Base-by-base conservation (phyloP, 2,888 invertebrate species). In the Neoitamus cyanurus region DNA sequence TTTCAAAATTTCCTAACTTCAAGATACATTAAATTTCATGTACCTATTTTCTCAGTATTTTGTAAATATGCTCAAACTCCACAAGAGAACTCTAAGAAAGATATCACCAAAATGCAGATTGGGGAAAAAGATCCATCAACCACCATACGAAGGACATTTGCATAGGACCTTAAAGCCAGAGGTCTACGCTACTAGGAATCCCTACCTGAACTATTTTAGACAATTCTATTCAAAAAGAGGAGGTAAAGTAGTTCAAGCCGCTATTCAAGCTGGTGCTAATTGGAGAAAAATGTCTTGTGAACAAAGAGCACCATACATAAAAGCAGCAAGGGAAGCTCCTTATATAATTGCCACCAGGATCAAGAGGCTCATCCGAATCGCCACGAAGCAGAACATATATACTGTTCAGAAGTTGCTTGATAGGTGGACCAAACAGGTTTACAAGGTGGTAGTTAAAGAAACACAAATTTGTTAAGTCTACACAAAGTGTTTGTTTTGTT, bases 141-240 rank as follows among this genome's bases (percentile, higher is more conserved):
- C 34, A 34, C 34, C 7, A 7, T 9, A 58, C 9, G 58, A 25
- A 15, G 7, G 2, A 0, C 7, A 77, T 13, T 13, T 77, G 6
- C 28, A 77, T 3, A 46, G 28, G 11, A 46, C 28, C 28, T 3
- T 46, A 13, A 77, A 77, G 13, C n/a, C 25, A n/a, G 30, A 31
- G 6, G 20, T 31, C 9, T 34, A 31, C 0, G n/a, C 13, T 30
- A 28, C 83, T 3, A 72, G 83, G n/a, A 86, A 86, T 84, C 85
- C 86, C 5, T 86, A 84, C 75, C 20, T 86, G 3, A 86, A 86
- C 37, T 86, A 86, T 73, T 86, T 83, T 42, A 68, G 84, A n/a
- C 73, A 86, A 37, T 86, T 85, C 69, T 86, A 85, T 70, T 20
- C 85, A 4, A 30, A 69, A 30, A 83, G 70, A 11, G 69, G 80